phyloP scores from a whole-genome alignment of 2,113 vertebrate genomes.

The Laticauda laticaudata region DNA sequence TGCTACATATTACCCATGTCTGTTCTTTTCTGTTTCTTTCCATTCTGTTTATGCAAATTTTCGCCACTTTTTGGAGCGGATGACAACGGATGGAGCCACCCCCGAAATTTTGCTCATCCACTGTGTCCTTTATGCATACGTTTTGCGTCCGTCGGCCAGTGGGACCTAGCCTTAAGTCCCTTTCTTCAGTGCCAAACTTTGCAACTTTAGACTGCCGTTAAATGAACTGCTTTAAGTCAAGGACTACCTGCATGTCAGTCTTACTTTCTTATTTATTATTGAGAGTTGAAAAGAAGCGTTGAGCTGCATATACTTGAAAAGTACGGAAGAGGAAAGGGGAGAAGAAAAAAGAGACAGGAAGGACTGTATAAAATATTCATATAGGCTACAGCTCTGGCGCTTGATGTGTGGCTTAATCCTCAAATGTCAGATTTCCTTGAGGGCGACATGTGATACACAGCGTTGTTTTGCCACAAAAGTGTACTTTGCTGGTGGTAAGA shows the following conservation, averaged over 20 bases:
- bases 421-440: constrained; percentile 72
- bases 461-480: constrained; percentile 63
- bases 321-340: not conserved
- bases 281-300: not conserved
- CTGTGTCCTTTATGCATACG: no score
- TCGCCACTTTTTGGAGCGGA: no score
- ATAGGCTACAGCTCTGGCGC: constrained; percentile 37
- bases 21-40: no score
- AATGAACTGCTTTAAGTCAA: not conserved
- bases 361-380: constrained; percentile 54
- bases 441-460: constrained; percentile 75
- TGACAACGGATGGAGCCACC: no score
- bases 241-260: no score
- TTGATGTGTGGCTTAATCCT: constrained; percentile 68
- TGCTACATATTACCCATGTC: no score
- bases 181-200: not conserved
- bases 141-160: no score
- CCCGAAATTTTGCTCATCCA: no score
- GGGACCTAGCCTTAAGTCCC: no score
- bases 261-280: not conserved
- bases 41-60: no score
- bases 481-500: constrained; percentile 69
- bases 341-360: constrained; percentile 11
- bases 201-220: not conserved
- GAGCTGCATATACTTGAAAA: not conserved